Evolutionary conservation across 2,113 vertebrate species (phyloP).

Genomic region (Saimiri boliviensis): DNA sequence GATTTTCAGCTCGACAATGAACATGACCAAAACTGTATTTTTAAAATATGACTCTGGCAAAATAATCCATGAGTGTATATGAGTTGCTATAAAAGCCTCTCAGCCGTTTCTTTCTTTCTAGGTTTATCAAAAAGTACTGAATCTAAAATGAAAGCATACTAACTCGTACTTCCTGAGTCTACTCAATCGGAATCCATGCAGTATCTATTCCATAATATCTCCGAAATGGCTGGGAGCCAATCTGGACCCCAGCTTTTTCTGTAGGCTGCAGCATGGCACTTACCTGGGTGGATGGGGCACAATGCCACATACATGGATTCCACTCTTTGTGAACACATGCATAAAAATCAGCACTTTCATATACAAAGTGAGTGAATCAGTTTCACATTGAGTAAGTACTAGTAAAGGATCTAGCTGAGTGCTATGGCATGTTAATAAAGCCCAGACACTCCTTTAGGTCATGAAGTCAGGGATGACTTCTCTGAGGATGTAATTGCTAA

Average conservation of each 20-base stretch:
- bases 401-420: background rate
- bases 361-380: background rate
- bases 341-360: background rate
- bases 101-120: background rate
- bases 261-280: background rate
- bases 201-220: too few relatives aligned
- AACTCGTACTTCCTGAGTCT: background rate
- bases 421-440: background rate
- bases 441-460: background rate
- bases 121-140: background rate
- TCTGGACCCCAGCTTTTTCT: background rate
- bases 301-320: background rate
- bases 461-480: background rate
- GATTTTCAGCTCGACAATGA: background rate
- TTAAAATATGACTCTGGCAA: background rate
- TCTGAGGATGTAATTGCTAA: background rate
- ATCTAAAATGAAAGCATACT: background rate
- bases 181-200: background rate
- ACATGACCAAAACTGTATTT: background rate
- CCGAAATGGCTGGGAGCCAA: too few relatives aligned
- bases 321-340: background rate
- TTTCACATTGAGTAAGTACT: background rate
- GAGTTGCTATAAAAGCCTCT: background rate
- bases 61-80: background rate
- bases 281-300: background rate